phyloP scores from a whole-genome alignment of 2,888 invertebrate species.

The Tholera decimalis region DNA sequence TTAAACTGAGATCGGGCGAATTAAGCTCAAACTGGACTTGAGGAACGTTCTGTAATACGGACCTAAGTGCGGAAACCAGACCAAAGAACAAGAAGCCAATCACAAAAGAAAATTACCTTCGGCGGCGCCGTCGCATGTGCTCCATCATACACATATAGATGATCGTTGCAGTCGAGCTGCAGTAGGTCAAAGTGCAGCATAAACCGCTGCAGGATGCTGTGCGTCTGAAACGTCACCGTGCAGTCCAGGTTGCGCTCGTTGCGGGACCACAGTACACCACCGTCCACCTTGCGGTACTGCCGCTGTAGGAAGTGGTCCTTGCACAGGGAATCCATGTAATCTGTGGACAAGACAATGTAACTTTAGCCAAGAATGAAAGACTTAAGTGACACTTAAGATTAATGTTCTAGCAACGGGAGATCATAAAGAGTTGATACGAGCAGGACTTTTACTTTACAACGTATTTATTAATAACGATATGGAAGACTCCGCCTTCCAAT shows the following conservation, averaged over 20 bases:
- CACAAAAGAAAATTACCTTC: no score
- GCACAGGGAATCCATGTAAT: constrained; percentile 97
- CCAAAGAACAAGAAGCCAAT: no score
- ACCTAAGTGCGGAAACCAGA: no score
- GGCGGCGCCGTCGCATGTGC: constrained; percentile 97
- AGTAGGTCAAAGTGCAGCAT: constrained; percentile 98
- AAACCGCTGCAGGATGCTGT: constrained; percentile 98
- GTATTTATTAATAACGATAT: no score
- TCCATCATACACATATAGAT: constrained; percentile 97
- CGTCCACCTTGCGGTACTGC: constrained; percentile 97
- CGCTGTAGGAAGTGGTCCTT: constrained; percentile 97
- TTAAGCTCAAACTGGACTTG: no score
- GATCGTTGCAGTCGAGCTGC: constrained; percentile 98
- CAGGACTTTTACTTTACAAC: no score
- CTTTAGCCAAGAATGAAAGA: constrained; percentile 6
- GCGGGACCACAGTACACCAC: constrained; percentile 97
- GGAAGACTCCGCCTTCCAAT: no score
- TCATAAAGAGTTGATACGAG: no score
- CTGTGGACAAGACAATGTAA: constrained; percentile 90
- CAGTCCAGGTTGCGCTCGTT: constrained; percentile 98
- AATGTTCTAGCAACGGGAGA: no score
- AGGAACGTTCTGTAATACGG: no score
- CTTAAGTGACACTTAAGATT: no score
- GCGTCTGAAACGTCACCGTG: constrained; percentile 98
- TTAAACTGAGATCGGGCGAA: no score